Percentiles rank a stretch among this genome's conserved stretches.
phyloP scores from a whole-genome alignment of 2,888 invertebrate species.

The Conchocele bisecta region DNA sequence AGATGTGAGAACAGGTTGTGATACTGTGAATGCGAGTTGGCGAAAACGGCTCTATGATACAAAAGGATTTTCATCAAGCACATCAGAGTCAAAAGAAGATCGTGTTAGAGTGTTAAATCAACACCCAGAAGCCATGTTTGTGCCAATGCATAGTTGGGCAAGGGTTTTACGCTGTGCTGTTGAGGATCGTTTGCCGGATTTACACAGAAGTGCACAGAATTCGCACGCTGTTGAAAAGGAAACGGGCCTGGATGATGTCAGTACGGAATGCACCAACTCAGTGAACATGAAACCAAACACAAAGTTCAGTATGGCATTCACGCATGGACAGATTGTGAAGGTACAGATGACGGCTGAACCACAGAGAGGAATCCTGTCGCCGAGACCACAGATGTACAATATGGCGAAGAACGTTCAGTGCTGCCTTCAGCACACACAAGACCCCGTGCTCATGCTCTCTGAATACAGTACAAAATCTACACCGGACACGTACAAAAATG shows the following conservation, averaged over 20 bases:
- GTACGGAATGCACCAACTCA: slow-evolving; percentile 34
- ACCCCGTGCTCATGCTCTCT: slow-evolving; percentile 58
- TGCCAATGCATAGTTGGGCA: slow-evolving; percentile 24
- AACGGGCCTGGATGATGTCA: slow-evolving; percentile 37
- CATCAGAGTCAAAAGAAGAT: slow-evolving; percentile 6
- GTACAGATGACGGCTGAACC: slow-evolving; percentile 58
- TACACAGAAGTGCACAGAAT: neutral
- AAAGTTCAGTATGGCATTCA: slow-evolving; percentile 55
- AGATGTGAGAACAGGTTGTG: slow-evolving; percentile 12
- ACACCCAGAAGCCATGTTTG: neutral
- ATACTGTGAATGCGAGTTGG: slow-evolving; percentile 57
- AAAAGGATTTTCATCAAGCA: neutral
- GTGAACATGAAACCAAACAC: slow-evolving; percentile 41
- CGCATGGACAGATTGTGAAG: slow-evolving; percentile 49
- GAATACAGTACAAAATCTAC: slow-evolving; percentile 55
- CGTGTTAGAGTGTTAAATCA: neutral
- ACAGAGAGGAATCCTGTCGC: slow-evolving; percentile 52
- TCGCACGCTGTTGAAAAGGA: neutral
- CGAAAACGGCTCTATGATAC: slow-evolving; percentile 54
- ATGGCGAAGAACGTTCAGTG: slow-evolving; percentile 59
- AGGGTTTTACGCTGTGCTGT: slow-evolving; percentile 8
- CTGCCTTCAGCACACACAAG: slow-evolving; percentile 60
- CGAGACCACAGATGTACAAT: slow-evolving; percentile 54
- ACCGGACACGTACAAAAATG: slow-evolving; percentile 25
- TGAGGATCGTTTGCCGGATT: slow-evolving; percentile 8